Conservation (phyloP, 2,797 vertebrate species). For the Chromis chromis region DNA sequence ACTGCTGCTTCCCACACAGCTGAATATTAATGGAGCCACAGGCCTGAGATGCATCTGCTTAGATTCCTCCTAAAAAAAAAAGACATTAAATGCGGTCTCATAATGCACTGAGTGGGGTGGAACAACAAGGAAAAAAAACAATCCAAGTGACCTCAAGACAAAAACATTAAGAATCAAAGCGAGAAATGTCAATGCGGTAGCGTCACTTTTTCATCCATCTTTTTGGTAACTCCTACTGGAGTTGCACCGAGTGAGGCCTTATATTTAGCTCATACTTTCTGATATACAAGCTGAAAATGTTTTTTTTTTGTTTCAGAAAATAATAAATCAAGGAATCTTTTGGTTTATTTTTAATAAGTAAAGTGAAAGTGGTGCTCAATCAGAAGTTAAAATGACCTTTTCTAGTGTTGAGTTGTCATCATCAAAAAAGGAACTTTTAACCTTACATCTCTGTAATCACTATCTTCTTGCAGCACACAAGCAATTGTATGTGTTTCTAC, state of each 20-base stretch:
- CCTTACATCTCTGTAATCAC: too few species aligned
- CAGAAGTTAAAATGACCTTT: too few species aligned
- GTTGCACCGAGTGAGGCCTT: neutral
- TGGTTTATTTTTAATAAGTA: neutral
- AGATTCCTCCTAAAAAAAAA: conserved; percentile 48
- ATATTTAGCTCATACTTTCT: neutral
- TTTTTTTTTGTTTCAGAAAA: neutral
- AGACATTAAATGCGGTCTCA: conserved; percentile 22
- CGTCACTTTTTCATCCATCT: neutral
- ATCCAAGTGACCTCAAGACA: neutral
- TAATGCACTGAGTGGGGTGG: neutral
- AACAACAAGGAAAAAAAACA: conserved; percentile 1
- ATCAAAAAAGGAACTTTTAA: too few species aligned
- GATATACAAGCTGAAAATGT: neutral
- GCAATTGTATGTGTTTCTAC: too few species aligned
- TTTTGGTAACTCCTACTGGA: neutral
- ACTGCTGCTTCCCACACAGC: conserved; percentile 67
- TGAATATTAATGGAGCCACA: conserved; percentile 63
- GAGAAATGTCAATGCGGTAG: conserved; percentile 1
- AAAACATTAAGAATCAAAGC: conserved; percentile 14
- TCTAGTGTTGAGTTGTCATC: too few species aligned
- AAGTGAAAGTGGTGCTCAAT: neutral
- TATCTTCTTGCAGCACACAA: too few species aligned
- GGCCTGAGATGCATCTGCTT: conserved; percentile 39
- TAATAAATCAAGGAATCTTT: neutral